Base-by-base conservation (phyloP, 1,140 invertebrate species). In the Teleogryllus occipitalis region DNA sequence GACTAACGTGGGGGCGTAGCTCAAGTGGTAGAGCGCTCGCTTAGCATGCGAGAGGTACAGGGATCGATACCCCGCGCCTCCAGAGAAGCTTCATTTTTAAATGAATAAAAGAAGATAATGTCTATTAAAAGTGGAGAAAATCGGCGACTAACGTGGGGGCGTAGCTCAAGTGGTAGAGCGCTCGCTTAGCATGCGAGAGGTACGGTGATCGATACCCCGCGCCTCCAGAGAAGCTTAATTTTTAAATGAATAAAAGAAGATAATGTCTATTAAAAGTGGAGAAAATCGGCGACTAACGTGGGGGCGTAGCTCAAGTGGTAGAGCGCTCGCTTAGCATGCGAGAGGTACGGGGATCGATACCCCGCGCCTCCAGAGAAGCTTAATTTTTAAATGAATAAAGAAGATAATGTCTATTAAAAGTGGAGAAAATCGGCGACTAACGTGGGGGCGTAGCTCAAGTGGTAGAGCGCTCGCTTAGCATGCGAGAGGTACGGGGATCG, bases 381-480 rank as follows among this genome's bases (percentile, higher is more conserved):
- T n/a, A n/a, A n/a, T n/a, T n/a, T n/a, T n/a, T n/a, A n/a, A n/a
- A n/a, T n/a, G n/a, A n/a, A n/a, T n/a, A n/a, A n/a, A n/a, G n/a
- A n/a, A n/a, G n/a, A n/a, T n/a, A n/a, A n/a, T n/a, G n/a, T n/a
- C n/a, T n/a, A n/a, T n/a, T n/a, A n/a, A n/a, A n/a, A n/a, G n/a
- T n/a, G n/a, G n/a, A n/a, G n/a, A n/a, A n/a, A n/a, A n/a, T n/a
- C n/a, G n/a, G n/a, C n/a, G n/a, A n/a, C n/a, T n/a, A n/a, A n/a
- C n/a, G n/a, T n/a, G 79, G 79, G 79, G 79, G 79, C 79, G 79
- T 80, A 80, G 79, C 79, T 80, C 79, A 80, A 74, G 75, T 80
- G 79, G 79, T 80, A 80, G 79, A 80, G 79, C 79, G 79, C 79
- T 80, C 79, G 79, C 79, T 80, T 80, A 80, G 79, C 79, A 80